Conservation (phyloP, 2,797 vertebrate genomes). For the Sibirionetta formosa region DNA sequence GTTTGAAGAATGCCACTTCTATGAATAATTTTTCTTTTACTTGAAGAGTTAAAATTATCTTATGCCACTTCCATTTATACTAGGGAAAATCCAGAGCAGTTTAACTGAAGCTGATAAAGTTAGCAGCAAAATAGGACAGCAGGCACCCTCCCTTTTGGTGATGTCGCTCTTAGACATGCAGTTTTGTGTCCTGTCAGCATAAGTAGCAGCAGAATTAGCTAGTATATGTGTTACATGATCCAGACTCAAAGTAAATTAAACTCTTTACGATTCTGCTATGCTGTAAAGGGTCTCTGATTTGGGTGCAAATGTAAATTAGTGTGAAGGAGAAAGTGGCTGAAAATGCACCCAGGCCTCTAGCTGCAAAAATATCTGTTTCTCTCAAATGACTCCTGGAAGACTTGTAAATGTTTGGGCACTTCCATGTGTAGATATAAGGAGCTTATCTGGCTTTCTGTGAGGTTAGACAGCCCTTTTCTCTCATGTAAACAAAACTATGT, state of each 20-base stretch:
- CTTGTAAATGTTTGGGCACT: background rate
- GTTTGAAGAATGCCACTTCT: background rate
- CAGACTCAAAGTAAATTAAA: background rate
- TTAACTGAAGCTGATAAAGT: background rate
- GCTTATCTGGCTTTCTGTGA: background rate
- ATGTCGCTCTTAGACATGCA: background rate
- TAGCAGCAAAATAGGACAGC: background rate
- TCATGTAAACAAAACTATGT: background rate
- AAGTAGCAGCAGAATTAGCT: background rate
- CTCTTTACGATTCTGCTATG: background rate
- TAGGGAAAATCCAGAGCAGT: background rate
- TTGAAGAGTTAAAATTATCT: background rate
- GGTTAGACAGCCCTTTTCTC: background rate
- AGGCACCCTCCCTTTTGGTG: background rate
- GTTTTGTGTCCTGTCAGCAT: background rate
- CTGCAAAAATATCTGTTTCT: background rate
- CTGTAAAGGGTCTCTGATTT: background rate
- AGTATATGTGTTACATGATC: fast-evolving
- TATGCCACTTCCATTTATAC: background rate
- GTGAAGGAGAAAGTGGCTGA: background rate
- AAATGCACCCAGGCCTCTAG: background rate
- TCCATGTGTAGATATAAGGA: background rate
- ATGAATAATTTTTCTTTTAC: background rate
- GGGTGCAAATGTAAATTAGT: background rate
- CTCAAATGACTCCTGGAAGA: background rate